These are phyloP conservation scores for Drosophila paucipuncta DNA, from an alignment of 2,888 invertebrate species.

Conservation along the genomic window DNA sequence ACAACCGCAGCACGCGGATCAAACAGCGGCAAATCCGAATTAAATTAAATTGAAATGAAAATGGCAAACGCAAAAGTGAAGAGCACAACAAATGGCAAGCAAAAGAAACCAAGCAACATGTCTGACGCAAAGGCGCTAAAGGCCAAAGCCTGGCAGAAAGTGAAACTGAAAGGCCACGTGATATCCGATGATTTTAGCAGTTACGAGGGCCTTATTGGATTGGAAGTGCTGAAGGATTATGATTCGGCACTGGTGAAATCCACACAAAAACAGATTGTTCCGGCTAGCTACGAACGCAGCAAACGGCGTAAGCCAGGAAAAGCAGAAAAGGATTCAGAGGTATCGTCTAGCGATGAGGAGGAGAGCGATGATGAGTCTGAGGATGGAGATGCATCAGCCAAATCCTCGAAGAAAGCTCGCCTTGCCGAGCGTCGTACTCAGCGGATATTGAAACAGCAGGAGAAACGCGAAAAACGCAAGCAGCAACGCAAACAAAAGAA, in stretches of 20 bases:
- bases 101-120: slow-evolving; percentile 6
- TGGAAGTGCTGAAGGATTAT: slow-evolving; percentile 92
- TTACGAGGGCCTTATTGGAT: slow-evolving; percentile 90
- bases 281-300: slow-evolving; percentile 46
- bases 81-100: slow-evolving; percentile 11
- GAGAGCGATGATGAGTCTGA: slow-evolving; percentile 42
- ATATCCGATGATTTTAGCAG: slow-evolving; percentile 85
- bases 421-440: slow-evolving; percentile 63
- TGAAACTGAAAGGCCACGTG: slow-evolving; percentile 88
- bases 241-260: slow-evolving; percentile 85
- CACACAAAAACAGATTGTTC: slow-evolving; percentile 82
- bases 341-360: slow-evolving; percentile 35
- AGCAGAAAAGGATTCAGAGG: slow-evolving; percentile 9
- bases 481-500: slow-evolving; percentile 46
- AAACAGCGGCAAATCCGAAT: slow-evolving; percentile 1
- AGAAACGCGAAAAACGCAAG: slow-evolving; percentile 65
- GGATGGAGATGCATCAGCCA: slow-evolving; percentile 13
- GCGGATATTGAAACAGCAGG: slow-evolving; percentile 62
- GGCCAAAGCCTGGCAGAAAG: slow-evolving; percentile 87
- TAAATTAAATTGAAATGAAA: slow-evolving; percentile 15
- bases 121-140: slow-evolving; percentile 9
- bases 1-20: slow-evolving; percentile 55
- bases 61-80: slow-evolving; percentile 41
- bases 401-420: slow-evolving; percentile 69
- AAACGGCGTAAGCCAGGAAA: slow-evolving; percentile 53